Conservation (phyloP, 1,140 invertebrate species). For the Papilio dardanus region DNA sequence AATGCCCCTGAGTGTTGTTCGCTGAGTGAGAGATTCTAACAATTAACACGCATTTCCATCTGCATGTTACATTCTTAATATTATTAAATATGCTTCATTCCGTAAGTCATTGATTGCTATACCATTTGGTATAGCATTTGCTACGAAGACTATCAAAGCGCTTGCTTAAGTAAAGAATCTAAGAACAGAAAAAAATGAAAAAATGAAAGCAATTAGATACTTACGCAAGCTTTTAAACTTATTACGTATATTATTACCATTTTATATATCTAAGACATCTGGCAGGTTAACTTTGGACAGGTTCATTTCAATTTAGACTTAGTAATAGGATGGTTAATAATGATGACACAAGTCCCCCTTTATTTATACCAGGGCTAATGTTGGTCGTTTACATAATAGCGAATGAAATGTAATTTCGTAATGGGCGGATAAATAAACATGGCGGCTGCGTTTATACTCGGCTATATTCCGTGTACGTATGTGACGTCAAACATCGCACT, state of each 20-base stretch:
- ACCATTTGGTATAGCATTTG: too few relatives aligned
- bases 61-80: too few relatives aligned
- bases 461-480: conserved; percentile 7
- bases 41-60: neutral
- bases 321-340: neutral
- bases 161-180: too few relatives aligned
- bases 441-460: neutral
- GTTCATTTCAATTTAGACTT: neutral
- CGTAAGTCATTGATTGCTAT: too few relatives aligned
- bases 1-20: neutral
- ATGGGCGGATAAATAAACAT: conserved; percentile 28
- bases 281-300: neutral
- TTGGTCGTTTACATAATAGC: conserved; percentile 8
- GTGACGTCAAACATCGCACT: conserved; percentile 12
- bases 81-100: too few relatives aligned
- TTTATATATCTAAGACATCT: neutral
- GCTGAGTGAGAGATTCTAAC: neutral
- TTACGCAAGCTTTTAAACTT: too few relatives aligned
- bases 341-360: neutral
- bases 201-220: too few relatives aligned
- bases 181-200: too few relatives aligned
- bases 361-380: conserved; percentile 11
- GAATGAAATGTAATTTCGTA: conserved; percentile 18
- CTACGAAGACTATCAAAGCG: too few relatives aligned
- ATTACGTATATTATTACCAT: neutral